Base-by-base conservation (phyloP, 2,888 invertebrate species). In the Augiades crinisus region DNA sequence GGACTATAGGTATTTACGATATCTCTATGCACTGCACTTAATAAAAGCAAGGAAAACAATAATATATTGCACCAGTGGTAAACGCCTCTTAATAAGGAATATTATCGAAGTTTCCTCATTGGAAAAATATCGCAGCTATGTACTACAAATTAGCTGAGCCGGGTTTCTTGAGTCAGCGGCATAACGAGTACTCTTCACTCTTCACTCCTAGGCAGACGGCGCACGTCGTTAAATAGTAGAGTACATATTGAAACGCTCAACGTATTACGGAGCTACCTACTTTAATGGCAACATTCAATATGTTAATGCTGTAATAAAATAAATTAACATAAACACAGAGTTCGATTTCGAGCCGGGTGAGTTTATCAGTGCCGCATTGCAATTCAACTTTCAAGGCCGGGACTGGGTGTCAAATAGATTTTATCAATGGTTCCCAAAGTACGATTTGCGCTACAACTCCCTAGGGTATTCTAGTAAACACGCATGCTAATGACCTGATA, bases 361-460 rank as follows among this genome's bases (percentile, higher is more conserved):
- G 68, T 70, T 76, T 78, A 79, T 78, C 77, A 69, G 68, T 57
- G 58, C 58, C 55, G 64, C 68, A 69, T 70, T 75, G 72, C 67
- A 72, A 75, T 74, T 72, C 73, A 57, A 63, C 60, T 64, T 64
- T 67, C 67, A 81, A 80, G 78, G 76, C 68, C 68, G 65, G 61
- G 65, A 69, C 62, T 12, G 57, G 64, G 69, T 72, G 70, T 73
- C 70, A 61, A 64, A 65, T 70, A 72, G 66, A 72, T 62, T 57
- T 53, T 45, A 24, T 54, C 53, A 51, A 31, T 44, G 30, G 0
- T 27, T 27, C 27, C 4, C 27, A 27, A 27, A 27, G 27, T 27
- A n/a, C n/a, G n/a, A n/a, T n/a, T n/a, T n/a, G n/a, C n/a, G n/a
- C n/a, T n/a, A n/a, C n/a, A n/a, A n/a, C n/a, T n/a, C n/a, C n/a